Evolutionary conservation across 2,113 vertebrate genomes (phyloP).

Genomic region (Girardinichthys multiradiatus): DNA sequence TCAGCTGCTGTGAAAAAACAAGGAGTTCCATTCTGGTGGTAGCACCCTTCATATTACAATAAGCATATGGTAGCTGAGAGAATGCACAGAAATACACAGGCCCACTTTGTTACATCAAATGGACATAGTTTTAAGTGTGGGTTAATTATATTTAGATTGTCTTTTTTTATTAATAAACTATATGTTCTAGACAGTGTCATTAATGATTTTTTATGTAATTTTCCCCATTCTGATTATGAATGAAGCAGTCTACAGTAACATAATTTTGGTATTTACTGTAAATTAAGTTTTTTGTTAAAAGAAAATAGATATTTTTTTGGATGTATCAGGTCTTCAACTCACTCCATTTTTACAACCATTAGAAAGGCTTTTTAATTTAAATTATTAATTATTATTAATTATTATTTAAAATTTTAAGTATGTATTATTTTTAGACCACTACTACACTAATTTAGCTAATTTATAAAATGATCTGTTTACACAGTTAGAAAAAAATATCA

Average conservation of each 20-base stretch:
- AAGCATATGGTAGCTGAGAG: constrained; percentile 45
- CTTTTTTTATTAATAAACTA: background rate
- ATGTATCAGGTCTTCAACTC: background rate
- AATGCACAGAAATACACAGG: constrained; percentile 30
- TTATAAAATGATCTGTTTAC: too few relatives aligned
- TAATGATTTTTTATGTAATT: background rate
- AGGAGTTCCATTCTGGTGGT: constrained; percentile 72
- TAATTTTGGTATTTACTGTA: background rate
- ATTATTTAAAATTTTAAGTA: too few relatives aligned
- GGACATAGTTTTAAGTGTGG: constrained; percentile 16
- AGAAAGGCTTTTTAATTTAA: too few relatives aligned
- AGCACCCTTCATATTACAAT: constrained; percentile 71
- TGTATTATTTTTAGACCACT: too few relatives aligned
- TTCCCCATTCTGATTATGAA: background rate
- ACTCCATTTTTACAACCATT: too few relatives aligned
- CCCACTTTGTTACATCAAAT: constrained; percentile 13
- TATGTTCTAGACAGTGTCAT: background rate
- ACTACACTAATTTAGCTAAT: too few relatives aligned
- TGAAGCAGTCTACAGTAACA: background rate
- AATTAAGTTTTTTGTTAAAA: too few relatives aligned
- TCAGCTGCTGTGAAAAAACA: constrained; percentile 76
- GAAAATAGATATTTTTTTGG: too few relatives aligned
- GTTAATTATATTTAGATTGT: constrained; percentile 9
- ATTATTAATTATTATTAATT: too few relatives aligned
- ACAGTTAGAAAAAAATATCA: too few relatives aligned